These are phyloP conservation scores for Anarsia innoxiella DNA, from an alignment of 2,888 invertebrate species.

Conservation along the genomic window DNA sequence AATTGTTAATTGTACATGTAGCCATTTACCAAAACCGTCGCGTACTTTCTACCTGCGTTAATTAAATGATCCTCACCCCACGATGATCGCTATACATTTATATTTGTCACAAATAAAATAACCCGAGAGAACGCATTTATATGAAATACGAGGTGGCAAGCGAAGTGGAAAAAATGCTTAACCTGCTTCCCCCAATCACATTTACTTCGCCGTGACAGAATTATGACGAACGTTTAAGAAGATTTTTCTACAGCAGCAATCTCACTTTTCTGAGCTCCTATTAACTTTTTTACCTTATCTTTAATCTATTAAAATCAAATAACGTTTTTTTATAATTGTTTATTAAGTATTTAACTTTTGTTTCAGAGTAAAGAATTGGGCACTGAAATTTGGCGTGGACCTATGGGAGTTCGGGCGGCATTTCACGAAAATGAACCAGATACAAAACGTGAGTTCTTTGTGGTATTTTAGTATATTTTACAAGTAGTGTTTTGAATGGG, in stretches of 20 bases:
- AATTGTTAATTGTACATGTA: too few species aligned
- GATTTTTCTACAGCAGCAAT: slow-evolving; percentile 23
- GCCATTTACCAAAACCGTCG: too few species aligned
- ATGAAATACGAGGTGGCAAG: slow-evolving; percentile 48
- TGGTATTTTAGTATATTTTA: background rate
- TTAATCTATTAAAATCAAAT: too few species aligned
- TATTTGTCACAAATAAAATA: slow-evolving; percentile 40
- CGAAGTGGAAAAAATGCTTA: slow-evolving; percentile 59
- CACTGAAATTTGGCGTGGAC: slow-evolving; percentile 91
- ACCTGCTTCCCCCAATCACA: slow-evolving; percentile 57
- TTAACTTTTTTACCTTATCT: slow-evolving; percentile 19
- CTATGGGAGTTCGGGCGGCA: slow-evolving; percentile 92
- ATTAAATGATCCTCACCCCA: slow-evolving; percentile 48
- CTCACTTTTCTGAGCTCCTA: slow-evolving; percentile 24
- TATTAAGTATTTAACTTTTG: slow-evolving; percentile 23
- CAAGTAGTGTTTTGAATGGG: background rate
- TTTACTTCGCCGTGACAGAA: slow-evolving; percentile 45
- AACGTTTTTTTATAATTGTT: too few species aligned
- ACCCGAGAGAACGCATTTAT: slow-evolving; percentile 36
- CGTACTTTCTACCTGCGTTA: slow-evolving; percentile 36
- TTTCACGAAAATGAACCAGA: slow-evolving; percentile 91
- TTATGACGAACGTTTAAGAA: slow-evolving; percentile 47
- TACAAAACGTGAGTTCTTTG: slow-evolving; percentile 84
- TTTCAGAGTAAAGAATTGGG: slow-evolving; percentile 94
- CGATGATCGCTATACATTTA: slow-evolving; percentile 40